Percentiles rank a stretch among this genome's conserved stretches.
These are phyloP conservation scores for Speoplatyrhinus poulsoni DNA, from an alignment of 2,113 vertebrate genomes.

Conservation along the genomic window DNA sequence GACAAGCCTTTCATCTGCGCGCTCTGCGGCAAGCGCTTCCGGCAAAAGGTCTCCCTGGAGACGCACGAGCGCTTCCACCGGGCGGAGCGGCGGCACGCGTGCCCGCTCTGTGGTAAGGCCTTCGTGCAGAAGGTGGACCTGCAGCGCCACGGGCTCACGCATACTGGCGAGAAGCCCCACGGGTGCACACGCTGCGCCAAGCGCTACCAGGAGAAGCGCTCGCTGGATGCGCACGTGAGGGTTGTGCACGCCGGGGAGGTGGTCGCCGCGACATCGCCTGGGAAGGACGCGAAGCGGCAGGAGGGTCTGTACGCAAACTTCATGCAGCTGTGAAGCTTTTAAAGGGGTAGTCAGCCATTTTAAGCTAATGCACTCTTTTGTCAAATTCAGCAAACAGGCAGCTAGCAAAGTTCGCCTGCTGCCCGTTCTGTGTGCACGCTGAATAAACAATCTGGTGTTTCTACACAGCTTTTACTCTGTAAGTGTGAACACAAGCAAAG, in stretches of 20 bases:
- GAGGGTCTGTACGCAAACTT: slow-evolving; percentile 35
- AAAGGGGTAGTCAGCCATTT: no score
- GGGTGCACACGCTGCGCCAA: slow-evolving; percentile 55
- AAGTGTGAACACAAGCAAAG: no score
- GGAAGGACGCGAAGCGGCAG: not conserved
- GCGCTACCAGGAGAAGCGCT: slow-evolving; percentile 67
- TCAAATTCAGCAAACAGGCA: no score
- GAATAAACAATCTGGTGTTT: no score
- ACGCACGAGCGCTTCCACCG: slow-evolving; percentile 80
- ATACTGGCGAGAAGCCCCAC: slow-evolving; percentile 69
- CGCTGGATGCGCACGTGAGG: slow-evolving; percentile 63
- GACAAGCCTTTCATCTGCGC: slow-evolving; percentile 78
- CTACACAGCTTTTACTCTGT: no score
- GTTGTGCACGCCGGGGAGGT: slow-evolving; percentile 39
- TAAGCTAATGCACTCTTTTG: no score
- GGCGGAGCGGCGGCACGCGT: slow-evolving; percentile 53
- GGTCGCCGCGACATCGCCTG: rapidly evolving
- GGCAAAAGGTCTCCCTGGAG: slow-evolving; percentile 64
- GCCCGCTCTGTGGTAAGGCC: slow-evolving; percentile 57
- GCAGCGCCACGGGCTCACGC: slow-evolving; percentile 62
- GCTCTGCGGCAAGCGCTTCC: slow-evolving; percentile 68
- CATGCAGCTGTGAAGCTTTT: slow-evolving; percentile 47
- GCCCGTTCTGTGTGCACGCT: no score
- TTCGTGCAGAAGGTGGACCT: slow-evolving; percentile 66
- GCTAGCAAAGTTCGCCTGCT: no score